phyloP scores from a whole-genome alignment of 1,140 invertebrate genomes.

The Brachionus sp. region DNA sequence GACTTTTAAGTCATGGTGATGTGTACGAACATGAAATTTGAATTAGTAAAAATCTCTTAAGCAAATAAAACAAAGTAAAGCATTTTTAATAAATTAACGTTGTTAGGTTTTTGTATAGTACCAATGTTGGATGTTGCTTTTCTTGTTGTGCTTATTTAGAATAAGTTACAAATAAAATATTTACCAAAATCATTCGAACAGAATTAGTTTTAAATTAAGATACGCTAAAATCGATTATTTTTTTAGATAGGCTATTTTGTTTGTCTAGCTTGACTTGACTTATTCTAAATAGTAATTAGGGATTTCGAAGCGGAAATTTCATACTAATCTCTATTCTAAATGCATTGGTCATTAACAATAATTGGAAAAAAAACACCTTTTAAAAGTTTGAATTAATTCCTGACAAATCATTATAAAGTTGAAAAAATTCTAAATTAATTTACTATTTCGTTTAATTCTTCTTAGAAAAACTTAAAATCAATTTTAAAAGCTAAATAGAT shows the following conservation, averaged over 20 bases:
- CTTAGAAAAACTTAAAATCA: too few relatives aligned
- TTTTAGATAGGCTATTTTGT: not conserved
- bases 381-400: not conserved
- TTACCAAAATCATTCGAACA: not conserved
- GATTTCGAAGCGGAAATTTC: not conserved
- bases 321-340: not conserved
- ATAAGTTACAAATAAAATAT: not conserved
- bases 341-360: not conserved
- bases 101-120: not conserved
- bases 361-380: not conserved
- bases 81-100: slow-evolving; percentile 20
- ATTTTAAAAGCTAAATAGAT: too few relatives aligned
- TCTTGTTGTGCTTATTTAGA: not conserved
- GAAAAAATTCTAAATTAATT: not conserved
- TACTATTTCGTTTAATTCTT: too few relatives aligned
- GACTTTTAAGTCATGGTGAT: not conserved
- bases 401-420: not conserved
- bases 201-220: slow-evolving; percentile 21
- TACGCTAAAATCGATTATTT: slow-evolving; percentile 18
- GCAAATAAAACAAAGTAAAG: not conserved
- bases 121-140: not conserved
- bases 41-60: not conserved
- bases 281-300: not conserved
- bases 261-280: slow-evolving; percentile 16
- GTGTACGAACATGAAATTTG: slow-evolving; percentile 20